Evolutionary conservation across 2,113 vertebrate genomes (phyloP), one percentile per base, ranked within the genome.

Genomic region (Lathamus discolor): DNA sequence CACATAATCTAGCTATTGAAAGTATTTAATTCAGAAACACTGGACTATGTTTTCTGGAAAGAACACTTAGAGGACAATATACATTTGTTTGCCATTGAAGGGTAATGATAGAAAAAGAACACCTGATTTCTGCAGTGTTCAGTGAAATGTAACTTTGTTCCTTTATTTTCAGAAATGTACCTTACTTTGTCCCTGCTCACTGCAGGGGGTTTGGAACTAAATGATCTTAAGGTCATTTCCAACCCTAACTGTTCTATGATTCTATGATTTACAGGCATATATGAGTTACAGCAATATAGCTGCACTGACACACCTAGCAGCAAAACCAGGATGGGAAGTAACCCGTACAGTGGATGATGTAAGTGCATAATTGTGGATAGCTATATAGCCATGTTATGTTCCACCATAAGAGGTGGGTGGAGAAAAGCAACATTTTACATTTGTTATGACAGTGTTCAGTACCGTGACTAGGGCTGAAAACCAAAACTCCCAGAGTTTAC

Each of bases 251-350:
- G 15, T 59, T 35, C 57, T 24, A 59, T 59, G 33, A 15, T 59
- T n/a, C 13, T 59, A 23, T 59, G 20, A 24, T 59, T 59, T 97
- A 88, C 95, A 99, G 98, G 97, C 52, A 13, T 97, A 95, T 28
- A 11, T 98, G 84, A 98, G 97, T 77, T 95, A 98, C 59, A 97
- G 90, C 96, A 98, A 98, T 27, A 64, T 98, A 46, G 96, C 97
- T 51, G 97, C 97, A 14, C 93, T 98, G 92, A 94, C 92, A 48
- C 83, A 62, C 4, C 79, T 98, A 74, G 97, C 98, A 63, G 94
- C 97, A 75, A 98, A 97, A 94, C 54, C 79, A 0, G 98, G 97
- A 27, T 99, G 98, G 98, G 97, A 98, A 76, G 44, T 98, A 29
- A 97, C 83, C 86, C 97, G 74, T 39, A 49, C 91, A 5, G 37